A percentile compares a stretch with the other conserved stretches of the same genome.
Evolutionary conservation across 1,140 invertebrate species (phyloP).

Genomic region (Brachystomella parvula): DNA sequence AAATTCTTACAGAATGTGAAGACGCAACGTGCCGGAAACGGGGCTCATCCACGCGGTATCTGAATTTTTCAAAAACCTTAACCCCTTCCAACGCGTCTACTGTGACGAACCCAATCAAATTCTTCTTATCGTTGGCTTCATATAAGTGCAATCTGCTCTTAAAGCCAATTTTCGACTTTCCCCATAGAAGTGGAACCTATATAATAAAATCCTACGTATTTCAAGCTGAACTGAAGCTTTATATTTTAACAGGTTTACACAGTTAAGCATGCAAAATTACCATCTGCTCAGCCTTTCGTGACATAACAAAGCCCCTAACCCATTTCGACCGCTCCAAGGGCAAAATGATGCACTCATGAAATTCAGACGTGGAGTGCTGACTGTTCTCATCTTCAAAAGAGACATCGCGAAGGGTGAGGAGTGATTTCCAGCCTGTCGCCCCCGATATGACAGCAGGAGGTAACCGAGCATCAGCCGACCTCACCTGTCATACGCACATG

Average conservation of each 20-base stretch:
- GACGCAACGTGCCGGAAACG: no score
- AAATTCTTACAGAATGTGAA: no score
- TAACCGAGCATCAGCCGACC: background rate
- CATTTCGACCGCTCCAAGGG: no score
- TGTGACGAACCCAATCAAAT: background rate
- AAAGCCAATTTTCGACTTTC: background rate
- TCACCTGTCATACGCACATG: background rate
- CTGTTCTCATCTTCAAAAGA: background rate
- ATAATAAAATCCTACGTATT: no score
- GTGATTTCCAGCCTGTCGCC: background rate
- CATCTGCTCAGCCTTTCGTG: no score
- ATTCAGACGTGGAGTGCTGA: background rate
- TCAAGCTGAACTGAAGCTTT: no score
- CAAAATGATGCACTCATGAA: background rate
- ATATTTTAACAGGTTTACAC: no score
- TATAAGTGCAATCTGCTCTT: background rate
- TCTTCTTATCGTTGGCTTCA: background rate
- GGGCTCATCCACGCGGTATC: no score
- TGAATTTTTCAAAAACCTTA: no score
- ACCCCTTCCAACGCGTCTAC: background rate
- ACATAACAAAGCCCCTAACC: no score
- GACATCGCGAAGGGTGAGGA: background rate
- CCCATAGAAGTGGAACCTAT: background rate
- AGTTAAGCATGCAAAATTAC: no score
- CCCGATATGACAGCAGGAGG: background rate